phyloP scores from a whole-genome alignment of 1,140 invertebrate genomes.

The Reticulitermes speratus region DNA sequence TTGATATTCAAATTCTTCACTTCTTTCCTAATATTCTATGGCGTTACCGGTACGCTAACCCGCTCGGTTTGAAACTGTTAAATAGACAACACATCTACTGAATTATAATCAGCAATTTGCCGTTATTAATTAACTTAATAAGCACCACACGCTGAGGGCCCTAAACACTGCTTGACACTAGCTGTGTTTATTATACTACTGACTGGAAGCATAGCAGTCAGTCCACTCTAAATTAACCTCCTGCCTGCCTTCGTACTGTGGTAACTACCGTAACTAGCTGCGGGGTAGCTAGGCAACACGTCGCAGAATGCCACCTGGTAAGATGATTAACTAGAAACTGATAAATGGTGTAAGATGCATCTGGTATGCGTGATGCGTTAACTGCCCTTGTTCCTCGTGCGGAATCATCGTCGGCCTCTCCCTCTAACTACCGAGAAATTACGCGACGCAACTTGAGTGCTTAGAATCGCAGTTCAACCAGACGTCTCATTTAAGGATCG shows the following conservation, averaged over 20 bases:
- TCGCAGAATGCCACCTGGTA: not conserved
- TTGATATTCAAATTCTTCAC: too few relatives aligned
- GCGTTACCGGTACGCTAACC: too few relatives aligned
- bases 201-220: not conserved
- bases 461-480: not conserved
- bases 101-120: too few relatives aligned
- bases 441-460: not conserved
- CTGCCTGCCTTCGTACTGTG: not conserved
- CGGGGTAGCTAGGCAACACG: not conserved
- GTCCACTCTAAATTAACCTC: not conserved
- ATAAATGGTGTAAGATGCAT: not conserved
- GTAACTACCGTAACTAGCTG: not conserved
- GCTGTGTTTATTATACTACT: not conserved
- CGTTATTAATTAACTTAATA: not conserved
- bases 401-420: too few relatives aligned
- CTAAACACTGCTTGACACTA: not conserved
- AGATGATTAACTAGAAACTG: not conserved
- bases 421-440: not conserved
- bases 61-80: too few relatives aligned
- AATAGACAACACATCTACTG: too few relatives aligned
- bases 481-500: not conserved
- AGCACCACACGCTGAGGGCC: not conserved
- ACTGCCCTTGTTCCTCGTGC: not conserved
- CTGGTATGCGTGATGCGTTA: not conserved
- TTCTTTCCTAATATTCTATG: too few relatives aligned